Base-by-base conservation (phyloP, 2,888 invertebrate species). In the Heterodera filipjevi region DNA sequence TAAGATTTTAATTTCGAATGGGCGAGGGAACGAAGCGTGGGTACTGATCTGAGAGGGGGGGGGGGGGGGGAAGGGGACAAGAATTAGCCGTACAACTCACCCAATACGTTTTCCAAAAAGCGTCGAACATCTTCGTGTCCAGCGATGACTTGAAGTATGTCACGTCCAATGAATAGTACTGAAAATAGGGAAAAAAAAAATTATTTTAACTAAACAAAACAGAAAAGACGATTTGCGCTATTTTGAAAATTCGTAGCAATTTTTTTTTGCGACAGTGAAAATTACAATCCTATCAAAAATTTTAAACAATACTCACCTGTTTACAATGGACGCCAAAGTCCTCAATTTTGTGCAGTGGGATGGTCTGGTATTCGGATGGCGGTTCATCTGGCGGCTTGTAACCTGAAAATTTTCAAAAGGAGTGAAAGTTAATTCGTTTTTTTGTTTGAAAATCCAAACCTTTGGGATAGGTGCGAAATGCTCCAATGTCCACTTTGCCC, bases 311-410 rank as follows among this genome's bases (percentile, higher is more conserved):
- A n/a, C 30, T 32, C 46, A 30, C 75, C 75, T 75, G 95, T 90
- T 98, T 99, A 91, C 98, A 99, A 89, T 99, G 99, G 0, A 99
- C 99, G 72, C 99, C 99, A 91, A 99, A 99, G 90, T 99, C 99
- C 92, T 99, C 99, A 80, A 99, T 98, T 91, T 99, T 99, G 90
- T 97, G 97, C 68, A 99, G 91, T 0, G 99, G 99, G 89, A 99
- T 99, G 19, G 97, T 97, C 91, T 99, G 99, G 89, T 99, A 99
- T 90, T 99, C 98, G 0, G 96, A 96, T 0, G 96, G 97, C 86
- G 96, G 96, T 90, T 99, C 98, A 90, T 97, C 98, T 3, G 98
- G 95, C 83, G 99, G 97, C 91, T 97, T 97, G 90, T 97, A 99
- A 22, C 98, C 95, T 94, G 94, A 16, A 70, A 77, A 19, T 6